Base-by-base conservation (phyloP, 2,797 vertebrate species). In the Poecilia velifera region DNA sequence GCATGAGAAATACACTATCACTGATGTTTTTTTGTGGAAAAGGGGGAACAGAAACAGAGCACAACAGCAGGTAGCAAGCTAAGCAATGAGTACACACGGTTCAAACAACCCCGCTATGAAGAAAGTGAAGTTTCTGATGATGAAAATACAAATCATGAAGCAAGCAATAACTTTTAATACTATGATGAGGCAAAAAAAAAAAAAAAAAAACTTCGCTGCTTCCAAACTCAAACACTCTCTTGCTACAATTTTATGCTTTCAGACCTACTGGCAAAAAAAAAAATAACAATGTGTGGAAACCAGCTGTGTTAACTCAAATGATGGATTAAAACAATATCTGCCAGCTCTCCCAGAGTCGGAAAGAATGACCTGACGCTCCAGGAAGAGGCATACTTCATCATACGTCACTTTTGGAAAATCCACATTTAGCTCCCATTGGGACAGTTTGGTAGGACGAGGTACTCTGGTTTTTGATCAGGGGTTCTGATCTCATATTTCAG, bases 341-440 rank as follows among this genome's bases (percentile, higher is more conserved):
- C 36, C 43, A 51, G 46, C 66, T 85, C 57, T 25, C 64, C 84
- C 80, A 55, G 85, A 82, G 76, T 66, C 2, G 34, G 51, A 47
- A 76, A 73, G 55, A 43, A 73, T 0, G 41, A n/a, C 36, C 59
- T 55, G 22, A 72, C 49, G 49, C 73, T 4, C 39, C 3, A 10
- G 62, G 34, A 55, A 75, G 31, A 12, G 18, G 4, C 49, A 13
- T 6, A 4, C 6, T 43, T 73, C 47, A 72, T 34, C 20, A 18
- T 8, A 57, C 28, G 9, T 51, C 39, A 66, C 20, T 55, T 74
- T 1, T 34, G 28, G 64, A 68, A 41, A 41, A 39, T 34, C 36
- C 7, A 2, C 39, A 4, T 41, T 22, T 12, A 68, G 41, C 16
- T 66, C 62, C 59, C 59, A 62, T 2, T 31, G 14, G 59, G 59